A percentile compares a stretch with the other conserved stretches of the same genome.
Evolutionary conservation across 2,888 invertebrate species (phyloP).

Genomic region (Phyllotreta cruciferae): DNA sequence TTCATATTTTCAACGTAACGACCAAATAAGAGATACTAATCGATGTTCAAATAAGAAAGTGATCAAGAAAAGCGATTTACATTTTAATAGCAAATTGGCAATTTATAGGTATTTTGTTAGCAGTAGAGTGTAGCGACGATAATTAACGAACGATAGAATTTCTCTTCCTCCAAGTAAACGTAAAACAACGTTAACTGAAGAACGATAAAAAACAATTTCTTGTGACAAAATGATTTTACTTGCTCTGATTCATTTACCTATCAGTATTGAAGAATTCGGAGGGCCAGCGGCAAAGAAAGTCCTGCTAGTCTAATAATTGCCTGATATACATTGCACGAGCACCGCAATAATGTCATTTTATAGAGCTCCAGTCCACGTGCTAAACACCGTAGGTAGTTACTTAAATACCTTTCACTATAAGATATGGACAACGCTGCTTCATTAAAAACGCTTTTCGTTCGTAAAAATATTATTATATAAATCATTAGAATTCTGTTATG

Average conservation of each 20-base stretch:
- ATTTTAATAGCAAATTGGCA: conserved; percentile 15
- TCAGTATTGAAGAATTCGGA: conserved; percentile 41
- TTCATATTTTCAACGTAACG: conserved; percentile 6
- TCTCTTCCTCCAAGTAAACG: conserved; percentile 29
- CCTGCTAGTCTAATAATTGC: conserved; percentile 53
- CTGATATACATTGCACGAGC: conserved; percentile 51
- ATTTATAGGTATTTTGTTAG: conserved; percentile 12
- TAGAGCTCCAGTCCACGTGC: conserved; percentile 40
- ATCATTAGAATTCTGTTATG: conserved; percentile 9
- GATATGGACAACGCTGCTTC: conserved; percentile 13
- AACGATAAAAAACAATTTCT: conserved; percentile 32
- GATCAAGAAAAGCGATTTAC: conserved; percentile 12
- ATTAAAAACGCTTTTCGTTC: conserved; percentile 12
- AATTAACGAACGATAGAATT: conserved; percentile 29
- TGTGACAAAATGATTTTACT: conserved; percentile 45
- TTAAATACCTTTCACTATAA: conserved; percentile 41
- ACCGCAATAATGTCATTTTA: conserved; percentile 52
- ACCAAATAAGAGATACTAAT: conserved; percentile 6
- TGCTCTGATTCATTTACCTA: conserved; percentile 45
- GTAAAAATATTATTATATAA: conserved; percentile 16
- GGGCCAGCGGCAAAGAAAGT: conserved; percentile 51
- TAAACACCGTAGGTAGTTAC: conserved; percentile 37
- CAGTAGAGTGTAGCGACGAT: conserved; percentile 14
- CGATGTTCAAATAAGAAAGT: conserved; percentile 13
- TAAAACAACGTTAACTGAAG: conserved; percentile 30